Evolutionary conservation across 2,888 invertebrate genomes (phyloP), one percentile per base, ranked within the genome.

Genomic region (Sympetrum striolatum): DNA sequence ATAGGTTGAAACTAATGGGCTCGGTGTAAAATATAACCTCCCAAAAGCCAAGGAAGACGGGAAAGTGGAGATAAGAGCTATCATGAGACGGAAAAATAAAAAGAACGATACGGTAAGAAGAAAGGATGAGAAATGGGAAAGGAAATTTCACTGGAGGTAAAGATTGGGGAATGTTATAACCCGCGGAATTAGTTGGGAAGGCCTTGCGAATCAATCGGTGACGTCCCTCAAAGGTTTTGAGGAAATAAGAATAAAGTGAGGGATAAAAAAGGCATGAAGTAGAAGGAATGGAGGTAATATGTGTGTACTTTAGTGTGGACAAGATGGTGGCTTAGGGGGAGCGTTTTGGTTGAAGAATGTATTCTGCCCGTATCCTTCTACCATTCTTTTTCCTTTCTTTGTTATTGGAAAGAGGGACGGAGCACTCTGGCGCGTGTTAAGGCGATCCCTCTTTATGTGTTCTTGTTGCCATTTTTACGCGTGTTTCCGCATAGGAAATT

Each of bases 381-480:
- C 73, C 73, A 31, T 73, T 73, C 73, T 73, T 73, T 73, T 73
- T 31, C 73, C 73, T 31, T 12, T 73, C 73, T 53, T 73, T 73
- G 25, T 73, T 73, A 73, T 73, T 73, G 81, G 82, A 58, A 58
- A 58, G 31, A 60, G 60, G 25, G 81, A 60, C 53, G 53, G 48
- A 44, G 10, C 12, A 18, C 15, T 37, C 37, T 18, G 37, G 86
- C 60, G 31, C n/a, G 39, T 14, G 60, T 60, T 18, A 37, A 60
- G 64, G 39, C 22, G 64, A 64, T 64, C 48, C 64, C 86, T 6
- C 35, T 86, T 86, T 37, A 60, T 82, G 48, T 31, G 58, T 31
- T 58, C 82, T 82, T 58, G 86, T 86, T 64, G 60, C 60, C 53
- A 53, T 86, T 86, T 86, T 64, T 86, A 86, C 86, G 86, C 86